Evolutionary conservation across 1,140 invertebrate species (phyloP).

Genomic region (Brachionus plicatilis): DNA sequence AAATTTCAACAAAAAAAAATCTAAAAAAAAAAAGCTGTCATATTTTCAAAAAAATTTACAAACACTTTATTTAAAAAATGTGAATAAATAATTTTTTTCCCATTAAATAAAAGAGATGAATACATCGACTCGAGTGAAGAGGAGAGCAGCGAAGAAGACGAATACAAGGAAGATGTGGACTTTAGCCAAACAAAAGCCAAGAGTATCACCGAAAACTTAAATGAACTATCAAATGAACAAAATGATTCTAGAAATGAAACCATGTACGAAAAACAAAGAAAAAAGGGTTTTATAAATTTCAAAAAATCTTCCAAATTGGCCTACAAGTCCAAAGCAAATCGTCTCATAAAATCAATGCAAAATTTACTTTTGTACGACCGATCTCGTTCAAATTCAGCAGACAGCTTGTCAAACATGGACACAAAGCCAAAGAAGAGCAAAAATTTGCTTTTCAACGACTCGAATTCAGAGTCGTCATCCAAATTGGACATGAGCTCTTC

Average conservation of each 20-base stretch:
- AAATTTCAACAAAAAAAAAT: too few species aligned
- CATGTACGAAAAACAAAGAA: background rate
- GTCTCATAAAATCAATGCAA: slow-evolving; percentile 24
- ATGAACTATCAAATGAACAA: background rate
- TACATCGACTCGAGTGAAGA: slow-evolving; percentile 8
- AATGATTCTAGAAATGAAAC: background rate
- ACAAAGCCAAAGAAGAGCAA: background rate
- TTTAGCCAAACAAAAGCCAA: background rate
- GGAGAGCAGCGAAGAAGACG: slow-evolving; percentile 23
- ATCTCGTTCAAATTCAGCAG: slow-evolving; percentile 23
- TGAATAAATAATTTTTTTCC: background rate
- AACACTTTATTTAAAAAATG: background rate
- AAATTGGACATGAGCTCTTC: background rate
- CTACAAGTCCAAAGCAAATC: slow-evolving; percentile 4
- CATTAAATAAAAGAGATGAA: background rate
- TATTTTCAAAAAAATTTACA: too few species aligned
- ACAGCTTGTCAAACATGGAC: slow-evolving; percentile 10
- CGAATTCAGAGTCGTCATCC: background rate
- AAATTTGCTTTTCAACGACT: background rate
- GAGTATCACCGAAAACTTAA: background rate
- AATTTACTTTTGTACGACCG: slow-evolving; percentile 22
- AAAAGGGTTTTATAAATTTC: background rate
- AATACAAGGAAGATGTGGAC: background rate
- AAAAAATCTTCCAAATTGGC: slow-evolving; percentile 4
- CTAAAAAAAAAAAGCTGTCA: too few species aligned